These are phyloP conservation scores for Pelvicachromis taeniatus DNA, from an alignment of 2,113 vertebrate genomes.

Conservation along the genomic window DNA sequence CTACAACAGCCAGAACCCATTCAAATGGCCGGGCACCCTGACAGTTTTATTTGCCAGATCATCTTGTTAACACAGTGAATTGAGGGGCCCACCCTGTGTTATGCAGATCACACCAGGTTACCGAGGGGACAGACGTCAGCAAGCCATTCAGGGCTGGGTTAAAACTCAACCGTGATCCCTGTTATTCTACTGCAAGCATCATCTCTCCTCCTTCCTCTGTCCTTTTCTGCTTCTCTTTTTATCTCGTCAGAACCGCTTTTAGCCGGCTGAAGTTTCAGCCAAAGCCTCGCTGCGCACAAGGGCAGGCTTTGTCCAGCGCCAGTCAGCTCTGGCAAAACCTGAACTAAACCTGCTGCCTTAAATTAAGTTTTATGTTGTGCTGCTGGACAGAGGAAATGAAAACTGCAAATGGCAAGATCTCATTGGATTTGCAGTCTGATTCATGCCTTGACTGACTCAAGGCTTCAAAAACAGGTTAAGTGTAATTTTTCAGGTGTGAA, in stretches of 20 bases:
- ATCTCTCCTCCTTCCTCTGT: not conserved
- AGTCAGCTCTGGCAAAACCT: conserved; percentile 23
- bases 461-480: conserved; percentile 31
- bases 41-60: conserved; percentile 76
- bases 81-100: conserved; percentile 66
- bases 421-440: not conserved
- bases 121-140: conserved; percentile 68
- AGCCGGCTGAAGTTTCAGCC: conserved; percentile 46
- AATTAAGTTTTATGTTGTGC: not conserved
- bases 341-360: not conserved
- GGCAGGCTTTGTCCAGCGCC: conserved; percentile 48
- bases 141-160: conserved; percentile 54
- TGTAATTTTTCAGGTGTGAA: conserved; percentile 20
- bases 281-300: conserved; percentile 35
- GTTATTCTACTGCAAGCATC: conserved; percentile 20
- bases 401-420: not conserved
- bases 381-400: conserved; percentile 27
- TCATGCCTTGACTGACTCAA: not conserved
- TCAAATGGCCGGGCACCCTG: conserved; percentile 63
- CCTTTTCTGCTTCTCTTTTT: conserved; percentile 6
- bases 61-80: conserved; percentile 81
- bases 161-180: conserved; percentile 55
- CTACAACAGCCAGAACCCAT: conserved; percentile 52
- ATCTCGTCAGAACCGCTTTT: conserved; percentile 1
- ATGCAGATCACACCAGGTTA: conserved; percentile 83